A percentile compares a stretch with the other conserved stretches of the same genome.
Conservation (phyloP, 2,888 invertebrate species). For the Achlya flavicornis region DNA sequence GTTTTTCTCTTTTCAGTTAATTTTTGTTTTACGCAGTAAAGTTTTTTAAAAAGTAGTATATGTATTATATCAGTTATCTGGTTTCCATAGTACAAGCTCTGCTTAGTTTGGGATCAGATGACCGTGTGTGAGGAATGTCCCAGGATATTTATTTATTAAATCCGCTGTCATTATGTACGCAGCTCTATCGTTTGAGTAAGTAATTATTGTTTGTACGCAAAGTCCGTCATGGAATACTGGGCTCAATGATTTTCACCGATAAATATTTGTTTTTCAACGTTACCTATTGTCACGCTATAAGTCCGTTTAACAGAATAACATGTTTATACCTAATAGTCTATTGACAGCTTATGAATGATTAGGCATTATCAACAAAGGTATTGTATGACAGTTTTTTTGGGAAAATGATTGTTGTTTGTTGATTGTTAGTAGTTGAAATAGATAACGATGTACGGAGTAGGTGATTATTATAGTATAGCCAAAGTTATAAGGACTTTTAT, state of each 20-base stretch:
- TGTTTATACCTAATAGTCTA: slow-evolving; percentile 11
- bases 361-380: not conserved
- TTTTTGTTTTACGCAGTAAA: too few relatives aligned
- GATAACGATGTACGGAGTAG: not conserved
- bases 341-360: slow-evolving; percentile 19
- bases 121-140: too few relatives aligned
- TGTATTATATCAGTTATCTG: too few relatives aligned
- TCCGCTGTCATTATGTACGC: not conserved
- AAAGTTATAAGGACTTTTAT: too few relatives aligned
- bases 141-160: too few relatives aligned
- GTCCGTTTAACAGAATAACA: slow-evolving; percentile 23
- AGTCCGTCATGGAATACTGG: slow-evolving; percentile 18
- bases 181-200: not conserved
- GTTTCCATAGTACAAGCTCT: too few relatives aligned
- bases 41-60: too few relatives aligned
- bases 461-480: too few relatives aligned
- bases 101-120: too few relatives aligned
- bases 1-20: too few relatives aligned
- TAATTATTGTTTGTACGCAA: not conserved
- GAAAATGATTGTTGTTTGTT: too few relatives aligned
- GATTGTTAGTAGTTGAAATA: not conserved
- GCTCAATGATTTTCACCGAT: slow-evolving; percentile 18
- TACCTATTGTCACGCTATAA: slow-evolving; percentile 25
- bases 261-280: slow-evolving; percentile 22
- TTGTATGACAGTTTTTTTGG: not conserved